Evolutionary conservation across 1,140 invertebrate species (phyloP).

Genomic region (Potamilus streckersoni): DNA sequence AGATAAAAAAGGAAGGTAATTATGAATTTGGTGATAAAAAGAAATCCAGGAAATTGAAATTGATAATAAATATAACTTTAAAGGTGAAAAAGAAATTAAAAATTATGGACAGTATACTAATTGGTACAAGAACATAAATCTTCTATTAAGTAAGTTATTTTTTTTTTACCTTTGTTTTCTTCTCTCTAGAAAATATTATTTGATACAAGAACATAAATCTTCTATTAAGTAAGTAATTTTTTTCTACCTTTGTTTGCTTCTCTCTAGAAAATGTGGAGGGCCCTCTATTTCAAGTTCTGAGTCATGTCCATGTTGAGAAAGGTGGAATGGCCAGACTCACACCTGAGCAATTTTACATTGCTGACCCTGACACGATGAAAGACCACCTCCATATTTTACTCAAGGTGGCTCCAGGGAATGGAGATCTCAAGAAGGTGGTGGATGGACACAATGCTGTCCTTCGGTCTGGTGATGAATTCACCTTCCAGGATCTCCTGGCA

Average conservation of each 20-base stretch:
- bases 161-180: neutral
- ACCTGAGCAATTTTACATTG: constrained; percentile 28
- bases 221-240: neutral
- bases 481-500: constrained; percentile 28
- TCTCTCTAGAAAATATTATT: neutral
- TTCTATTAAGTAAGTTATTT: neutral
- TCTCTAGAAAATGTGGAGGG: constrained; percentile 33
- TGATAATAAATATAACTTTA: too few relatives aligned
- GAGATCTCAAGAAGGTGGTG: constrained; percentile 32
- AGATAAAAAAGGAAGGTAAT: too few relatives aligned
- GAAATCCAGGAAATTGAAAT: too few relatives aligned
- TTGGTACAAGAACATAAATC: neutral
- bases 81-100: too few relatives aligned
- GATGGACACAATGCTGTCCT: constrained; percentile 32
- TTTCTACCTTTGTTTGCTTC: neutral
- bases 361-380: constrained; percentile 33
- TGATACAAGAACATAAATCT: neutral
- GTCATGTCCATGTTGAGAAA: constrained; percentile 29
- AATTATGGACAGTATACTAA: too few relatives aligned
- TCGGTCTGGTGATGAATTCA: constrained; percentile 27
- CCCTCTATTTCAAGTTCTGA: constrained; percentile 33
- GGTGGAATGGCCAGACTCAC: constrained; percentile 12
- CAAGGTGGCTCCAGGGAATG: constrained; percentile 31
- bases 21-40: too few relatives aligned
- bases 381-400: constrained; percentile 30